phyloP scores from a whole-genome alignment of 2,888 invertebrate species.

The Nasonovia ribisnigri region DNA sequence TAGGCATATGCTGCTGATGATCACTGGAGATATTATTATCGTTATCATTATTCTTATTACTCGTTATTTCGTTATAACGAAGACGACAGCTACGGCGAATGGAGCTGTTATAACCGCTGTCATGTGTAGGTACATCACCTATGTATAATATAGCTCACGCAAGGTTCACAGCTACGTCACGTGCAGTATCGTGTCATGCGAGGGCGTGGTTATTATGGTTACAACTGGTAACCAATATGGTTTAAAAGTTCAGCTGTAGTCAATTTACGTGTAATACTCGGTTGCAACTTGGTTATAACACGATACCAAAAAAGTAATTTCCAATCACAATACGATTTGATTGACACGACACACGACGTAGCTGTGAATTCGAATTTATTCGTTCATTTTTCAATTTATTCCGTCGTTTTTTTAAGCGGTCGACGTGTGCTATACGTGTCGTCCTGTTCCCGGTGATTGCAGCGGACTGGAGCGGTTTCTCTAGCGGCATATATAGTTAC shows the following conservation, averaged over 20 bases:
- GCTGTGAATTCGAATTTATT: not conserved
- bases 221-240: too few relatives aligned
- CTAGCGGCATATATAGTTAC: too few relatives aligned
- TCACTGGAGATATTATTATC: constrained; percentile 5
- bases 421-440: not conserved
- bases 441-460: not conserved
- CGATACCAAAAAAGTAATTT: too few relatives aligned
- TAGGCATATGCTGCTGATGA: not conserved
- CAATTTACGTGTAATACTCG: too few relatives aligned
- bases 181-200: too few relatives aligned
- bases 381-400: not conserved
- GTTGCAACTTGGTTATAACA: too few relatives aligned
- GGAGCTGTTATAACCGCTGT: not conserved
- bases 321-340: too few relatives aligned
- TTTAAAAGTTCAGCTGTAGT: too few relatives aligned
- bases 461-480: not conserved
- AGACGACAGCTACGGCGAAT: not conserved
- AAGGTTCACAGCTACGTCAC: too few relatives aligned
- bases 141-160: not conserved
- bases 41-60: not conserved
- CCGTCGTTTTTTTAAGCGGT: not conserved
- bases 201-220: too few relatives aligned
- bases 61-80: not conserved
- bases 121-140: not conserved
- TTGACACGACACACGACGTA: too few relatives aligned